phyloP scores from a whole-genome alignment of 2,113 vertebrate species.

The Sakesphorus luctuosus region DNA sequence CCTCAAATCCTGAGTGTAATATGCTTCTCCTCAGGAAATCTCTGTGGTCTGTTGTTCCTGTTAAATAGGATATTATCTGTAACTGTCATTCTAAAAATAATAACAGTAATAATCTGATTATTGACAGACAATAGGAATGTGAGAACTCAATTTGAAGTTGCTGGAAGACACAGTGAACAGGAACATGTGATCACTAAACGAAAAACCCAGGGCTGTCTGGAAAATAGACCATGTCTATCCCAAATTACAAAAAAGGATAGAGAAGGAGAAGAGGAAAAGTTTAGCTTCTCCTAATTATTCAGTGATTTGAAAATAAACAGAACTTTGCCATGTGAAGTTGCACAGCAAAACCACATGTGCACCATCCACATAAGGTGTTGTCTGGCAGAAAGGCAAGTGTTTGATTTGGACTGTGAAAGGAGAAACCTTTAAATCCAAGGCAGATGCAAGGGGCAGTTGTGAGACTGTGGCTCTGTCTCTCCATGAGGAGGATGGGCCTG shows the following conservation, averaged over 20 bases:
- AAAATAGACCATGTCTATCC: not conserved
- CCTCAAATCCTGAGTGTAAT: conserved; percentile 3
- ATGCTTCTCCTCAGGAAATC: not conserved
- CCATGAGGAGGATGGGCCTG: not conserved
- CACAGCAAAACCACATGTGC: not conserved
- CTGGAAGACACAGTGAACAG: not conserved
- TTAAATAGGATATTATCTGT: conserved; percentile 12
- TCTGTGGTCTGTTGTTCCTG: conserved; percentile 25
- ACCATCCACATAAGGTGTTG: not conserved
- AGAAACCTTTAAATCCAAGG: not conserved
- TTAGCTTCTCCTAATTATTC: not conserved
- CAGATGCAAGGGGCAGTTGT: not conserved
- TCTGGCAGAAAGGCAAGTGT: not conserved
- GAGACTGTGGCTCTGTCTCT: not conserved
- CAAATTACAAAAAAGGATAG: not conserved
- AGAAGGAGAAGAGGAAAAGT: not conserved
- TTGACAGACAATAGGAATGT: not conserved
- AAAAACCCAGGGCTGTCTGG: not conserved
- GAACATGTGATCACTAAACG: not conserved
- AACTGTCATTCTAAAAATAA: conserved; percentile 6
- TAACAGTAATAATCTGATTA: conserved; percentile 17
- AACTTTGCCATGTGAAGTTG: not conserved
- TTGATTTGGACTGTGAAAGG: not conserved
- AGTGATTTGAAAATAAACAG: not conserved
- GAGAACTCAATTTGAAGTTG: not conserved